Percentiles rank a stretch among this genome's conserved stretches.
Conservation (phyloP, 2,888 invertebrate genomes). For the Xanthia icteritia region DNA sequence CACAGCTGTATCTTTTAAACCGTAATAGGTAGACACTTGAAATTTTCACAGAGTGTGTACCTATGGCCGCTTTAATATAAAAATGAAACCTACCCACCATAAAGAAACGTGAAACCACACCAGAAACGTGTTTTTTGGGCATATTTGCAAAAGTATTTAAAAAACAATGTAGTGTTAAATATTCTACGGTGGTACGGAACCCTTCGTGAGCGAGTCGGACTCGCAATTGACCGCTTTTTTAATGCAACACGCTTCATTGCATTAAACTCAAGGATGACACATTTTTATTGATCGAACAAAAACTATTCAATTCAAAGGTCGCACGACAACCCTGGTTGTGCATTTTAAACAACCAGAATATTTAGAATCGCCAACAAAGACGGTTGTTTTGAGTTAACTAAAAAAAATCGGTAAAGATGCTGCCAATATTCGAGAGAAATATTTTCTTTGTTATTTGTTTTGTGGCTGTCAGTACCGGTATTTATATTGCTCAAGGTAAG, state of each 20-base stretch:
- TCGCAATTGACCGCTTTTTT: neutral
- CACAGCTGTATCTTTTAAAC: neutral
- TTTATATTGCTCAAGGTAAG: slow-evolving; percentile 83
- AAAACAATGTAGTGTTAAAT: neutral
- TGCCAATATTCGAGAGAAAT: slow-evolving; percentile 57
- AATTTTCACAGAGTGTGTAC: neutral
- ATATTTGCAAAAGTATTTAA: no score
- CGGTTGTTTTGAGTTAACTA: slow-evolving; percentile 58
- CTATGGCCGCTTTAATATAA: no score
- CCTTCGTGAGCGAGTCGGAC: no score
- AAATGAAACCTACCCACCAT: no score
- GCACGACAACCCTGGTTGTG: slow-evolving; percentile 66
- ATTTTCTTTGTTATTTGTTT: slow-evolving; percentile 69
- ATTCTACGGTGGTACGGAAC: neutral
- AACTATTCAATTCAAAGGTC: slow-evolving; percentile 77
- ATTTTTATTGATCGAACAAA: slow-evolving; percentile 77
- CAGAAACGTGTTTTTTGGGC: no score
- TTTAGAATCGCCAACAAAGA: slow-evolving; percentile 49
- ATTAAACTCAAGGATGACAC: slow-evolving; percentile 84
- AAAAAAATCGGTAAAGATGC: slow-evolving; percentile 55
- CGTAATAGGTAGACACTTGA: neutral
- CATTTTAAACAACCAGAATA: slow-evolving; percentile 65
- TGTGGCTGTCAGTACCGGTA: slow-evolving; percentile 69
- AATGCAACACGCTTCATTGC: slow-evolving; percentile 74
- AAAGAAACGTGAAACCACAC: no score